phyloP scores from a whole-genome alignment of 2,113 vertebrate species.

The Lutjanus erythropterus region DNA sequence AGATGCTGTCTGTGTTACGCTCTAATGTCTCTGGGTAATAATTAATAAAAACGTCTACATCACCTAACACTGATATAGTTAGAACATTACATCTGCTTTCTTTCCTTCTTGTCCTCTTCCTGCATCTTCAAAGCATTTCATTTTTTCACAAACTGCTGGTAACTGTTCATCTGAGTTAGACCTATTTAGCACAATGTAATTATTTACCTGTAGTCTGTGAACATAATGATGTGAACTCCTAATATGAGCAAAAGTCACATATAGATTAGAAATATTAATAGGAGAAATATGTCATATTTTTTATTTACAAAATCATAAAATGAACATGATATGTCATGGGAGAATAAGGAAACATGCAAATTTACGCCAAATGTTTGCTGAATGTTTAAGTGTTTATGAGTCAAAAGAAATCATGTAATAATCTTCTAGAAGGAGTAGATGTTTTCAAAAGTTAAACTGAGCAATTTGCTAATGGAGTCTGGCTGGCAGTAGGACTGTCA shows the following conservation, averaged over 20 bases:
- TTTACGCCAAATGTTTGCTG: too few relatives aligned
- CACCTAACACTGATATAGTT: neutral
- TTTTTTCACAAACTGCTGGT: neutral
- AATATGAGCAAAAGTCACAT: neutral
- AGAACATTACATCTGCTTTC: constrained; percentile 1
- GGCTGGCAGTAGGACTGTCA: too few relatives aligned
- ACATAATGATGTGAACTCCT: neutral
- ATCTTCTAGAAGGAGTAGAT: too few relatives aligned
- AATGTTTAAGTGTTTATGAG: too few relatives aligned
- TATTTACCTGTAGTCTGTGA: neutral
- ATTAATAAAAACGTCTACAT: constrained; percentile 38
- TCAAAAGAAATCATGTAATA: too few relatives aligned
- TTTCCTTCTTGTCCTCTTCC: neutral
- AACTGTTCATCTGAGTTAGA: neutral
- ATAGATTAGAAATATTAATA: neutral
- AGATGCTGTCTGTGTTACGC: constrained; percentile 61
- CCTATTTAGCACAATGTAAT: neutral
- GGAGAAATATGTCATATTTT: too few relatives aligned
- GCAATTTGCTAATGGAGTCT: too few relatives aligned
- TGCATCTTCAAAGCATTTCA: neutral
- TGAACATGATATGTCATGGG: too few relatives aligned
- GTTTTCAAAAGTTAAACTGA: too few relatives aligned
- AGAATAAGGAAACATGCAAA: too few relatives aligned
- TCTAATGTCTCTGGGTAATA: constrained; percentile 50
- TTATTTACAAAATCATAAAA: too few relatives aligned